Conservation (phyloP, 2,888 invertebrate genomes). For the Pyrrhopygopsis socrates region DNA sequence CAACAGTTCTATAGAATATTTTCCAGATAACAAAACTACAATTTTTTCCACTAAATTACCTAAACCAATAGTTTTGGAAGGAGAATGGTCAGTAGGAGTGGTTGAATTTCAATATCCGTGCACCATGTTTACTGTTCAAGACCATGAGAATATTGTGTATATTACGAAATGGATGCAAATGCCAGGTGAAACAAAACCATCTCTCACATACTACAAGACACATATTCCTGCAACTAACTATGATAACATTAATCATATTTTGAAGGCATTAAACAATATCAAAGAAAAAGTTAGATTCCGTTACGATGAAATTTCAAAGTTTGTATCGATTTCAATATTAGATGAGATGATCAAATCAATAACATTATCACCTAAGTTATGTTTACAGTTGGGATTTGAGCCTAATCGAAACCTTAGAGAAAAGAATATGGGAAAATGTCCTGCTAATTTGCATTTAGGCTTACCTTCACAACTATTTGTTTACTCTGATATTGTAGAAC, state of each 20-base stretch:
- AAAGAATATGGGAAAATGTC: neutral
- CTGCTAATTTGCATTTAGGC: conserved; percentile 56
- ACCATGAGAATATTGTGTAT: conserved; percentile 30
- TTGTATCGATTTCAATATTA: neutral
- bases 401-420: neutral
- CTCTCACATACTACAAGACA: too few relatives aligned
- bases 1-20: conserved; percentile 79
- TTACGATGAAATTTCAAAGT: neutral
- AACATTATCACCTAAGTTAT: neutral
- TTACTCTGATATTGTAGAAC: conserved; percentile 59
- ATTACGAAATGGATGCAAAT: too few relatives aligned
- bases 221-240: neutral
- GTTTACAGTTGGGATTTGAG: neutral
- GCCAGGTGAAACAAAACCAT: too few relatives aligned
- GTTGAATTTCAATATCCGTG: conserved; percentile 66
- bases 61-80: conserved; percentile 30
- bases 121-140: conserved; percentile 52
- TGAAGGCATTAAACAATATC: neutral
- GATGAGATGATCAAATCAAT: neutral
- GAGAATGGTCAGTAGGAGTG: conserved; percentile 47
- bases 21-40: conserved; percentile 50
- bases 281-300: neutral
- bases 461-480: conserved; percentile 75
- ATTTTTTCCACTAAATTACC: conserved; percentile 30
- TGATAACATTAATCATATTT: neutral